Percentiles rank a stretch among this genome's conserved stretches.
phyloP scores from a whole-genome alignment of 2,797 vertebrate genomes.

The Galago senegalensis region DNA sequence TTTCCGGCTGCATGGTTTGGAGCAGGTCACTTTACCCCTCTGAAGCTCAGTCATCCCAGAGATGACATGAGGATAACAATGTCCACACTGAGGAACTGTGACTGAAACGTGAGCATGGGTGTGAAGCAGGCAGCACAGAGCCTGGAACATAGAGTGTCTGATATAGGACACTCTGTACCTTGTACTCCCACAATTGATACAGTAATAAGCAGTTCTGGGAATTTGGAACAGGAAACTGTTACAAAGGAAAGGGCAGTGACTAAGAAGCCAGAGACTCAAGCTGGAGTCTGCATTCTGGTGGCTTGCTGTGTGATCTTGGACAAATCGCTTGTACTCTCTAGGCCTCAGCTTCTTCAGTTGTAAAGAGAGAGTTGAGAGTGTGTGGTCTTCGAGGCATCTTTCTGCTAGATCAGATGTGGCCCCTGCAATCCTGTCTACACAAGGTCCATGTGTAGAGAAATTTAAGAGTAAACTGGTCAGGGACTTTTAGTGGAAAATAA shows the following conservation, averaged over 20 bases:
- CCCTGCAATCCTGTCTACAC: background rate
- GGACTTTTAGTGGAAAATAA: background rate
- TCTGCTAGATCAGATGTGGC: background rate
- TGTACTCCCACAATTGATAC: background rate
- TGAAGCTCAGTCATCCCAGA: background rate
- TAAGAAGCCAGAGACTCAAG: background rate
- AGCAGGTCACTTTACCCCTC: background rate
- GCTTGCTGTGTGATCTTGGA: background rate
- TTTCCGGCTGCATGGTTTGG: background rate
- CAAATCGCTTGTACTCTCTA: background rate
- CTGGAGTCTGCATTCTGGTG: background rate
- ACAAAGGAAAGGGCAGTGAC: background rate
- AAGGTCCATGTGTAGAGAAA: background rate
- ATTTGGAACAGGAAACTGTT: background rate
- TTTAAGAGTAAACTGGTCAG: background rate
- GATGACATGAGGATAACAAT: background rate
- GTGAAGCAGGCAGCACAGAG: background rate
- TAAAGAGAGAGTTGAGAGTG: background rate
- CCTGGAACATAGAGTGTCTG: background rate
- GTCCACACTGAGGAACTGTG: background rate
- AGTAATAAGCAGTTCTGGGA: background rate
- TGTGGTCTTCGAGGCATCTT: background rate
- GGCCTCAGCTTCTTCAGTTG: background rate
- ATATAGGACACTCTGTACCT: background rate
- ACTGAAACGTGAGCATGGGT: background rate